A percentile compares a stretch with the other conserved stretches of the same genome.
Conservation (phyloP, 2,888 invertebrate species). For the Tuberolachnus salignus region DNA sequence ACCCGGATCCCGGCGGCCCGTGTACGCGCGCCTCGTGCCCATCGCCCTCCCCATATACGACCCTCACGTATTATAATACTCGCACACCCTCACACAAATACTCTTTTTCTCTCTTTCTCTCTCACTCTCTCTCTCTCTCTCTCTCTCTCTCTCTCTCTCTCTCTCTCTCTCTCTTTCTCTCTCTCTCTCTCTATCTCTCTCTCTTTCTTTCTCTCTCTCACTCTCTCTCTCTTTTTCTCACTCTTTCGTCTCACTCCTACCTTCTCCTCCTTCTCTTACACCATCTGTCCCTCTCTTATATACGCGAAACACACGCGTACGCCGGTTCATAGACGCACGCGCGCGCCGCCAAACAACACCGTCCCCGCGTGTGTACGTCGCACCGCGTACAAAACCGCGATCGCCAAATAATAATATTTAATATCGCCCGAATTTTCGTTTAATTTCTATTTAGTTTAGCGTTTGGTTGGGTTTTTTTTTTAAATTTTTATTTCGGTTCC, state of each 20-base stretch:
- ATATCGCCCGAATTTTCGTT: too few relatives aligned
- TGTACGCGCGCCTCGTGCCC: constrained; percentile 43
- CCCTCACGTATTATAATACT: not conserved
- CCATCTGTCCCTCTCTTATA: not conserved
- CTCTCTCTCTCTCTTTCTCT: not conserved
- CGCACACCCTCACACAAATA: not conserved
- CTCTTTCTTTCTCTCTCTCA: not conserved
- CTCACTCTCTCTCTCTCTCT: not conserved
- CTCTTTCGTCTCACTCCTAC: not conserved
- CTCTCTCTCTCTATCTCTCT: too few relatives aligned
- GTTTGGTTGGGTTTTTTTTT: too few relatives aligned
- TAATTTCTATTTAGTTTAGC: too few relatives aligned
- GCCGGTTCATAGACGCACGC: not conserved
- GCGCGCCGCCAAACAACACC: not conserved
- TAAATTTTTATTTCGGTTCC: too few relatives aligned
- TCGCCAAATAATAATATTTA: too few relatives aligned
- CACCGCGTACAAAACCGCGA: not conserved
- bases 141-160: too few relatives aligned
- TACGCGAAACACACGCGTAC: not conserved
- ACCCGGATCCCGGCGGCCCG: constrained; percentile 49
- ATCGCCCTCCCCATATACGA: constrained; percentile 23
- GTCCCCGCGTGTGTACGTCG: not conserved
- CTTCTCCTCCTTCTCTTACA: too few relatives aligned
- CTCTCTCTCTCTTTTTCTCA: not conserved
- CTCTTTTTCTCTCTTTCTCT: not conserved